These are phyloP conservation scores for Gasterosteus nipponicus DNA, from an alignment of 2,113 vertebrate genomes.

Conservation along the genomic window DNA sequence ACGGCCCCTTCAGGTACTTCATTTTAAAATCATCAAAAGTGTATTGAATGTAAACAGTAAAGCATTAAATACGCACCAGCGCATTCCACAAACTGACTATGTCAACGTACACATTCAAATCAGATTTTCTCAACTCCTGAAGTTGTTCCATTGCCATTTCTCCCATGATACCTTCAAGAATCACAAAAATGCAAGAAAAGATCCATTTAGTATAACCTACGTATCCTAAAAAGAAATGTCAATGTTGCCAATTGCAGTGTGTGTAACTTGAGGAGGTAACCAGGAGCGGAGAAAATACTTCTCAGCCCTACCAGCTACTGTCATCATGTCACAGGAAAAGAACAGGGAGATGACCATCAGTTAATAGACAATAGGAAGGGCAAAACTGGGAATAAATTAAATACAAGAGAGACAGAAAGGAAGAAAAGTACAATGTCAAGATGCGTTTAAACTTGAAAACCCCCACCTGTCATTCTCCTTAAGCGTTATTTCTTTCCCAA, in stretches of 20 bases:
- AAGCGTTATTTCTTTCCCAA: conserved; percentile 7
- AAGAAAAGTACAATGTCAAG: neutral
- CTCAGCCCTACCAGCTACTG: conserved; percentile 6
- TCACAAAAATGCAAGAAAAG: neutral
- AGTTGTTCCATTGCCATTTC: neutral
- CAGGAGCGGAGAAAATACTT: neutral
- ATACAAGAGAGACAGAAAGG: neutral
- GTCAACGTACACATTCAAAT: neutral
- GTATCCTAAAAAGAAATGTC: neutral
- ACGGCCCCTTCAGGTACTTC: too few species aligned
- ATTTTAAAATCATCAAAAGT: too few species aligned
- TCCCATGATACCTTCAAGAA: neutral
- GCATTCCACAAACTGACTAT: too few species aligned
- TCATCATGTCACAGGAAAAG: conserved; percentile 8
- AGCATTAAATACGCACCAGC: too few species aligned
- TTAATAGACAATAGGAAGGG: neutral
- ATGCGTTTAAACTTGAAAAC: neutral
- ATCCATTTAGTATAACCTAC: neutral
- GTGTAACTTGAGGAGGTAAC: neutral
- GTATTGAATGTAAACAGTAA: too few species aligned
- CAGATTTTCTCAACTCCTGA: neutral
- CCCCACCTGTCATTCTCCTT: conserved; percentile 33
- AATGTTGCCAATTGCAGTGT: neutral
- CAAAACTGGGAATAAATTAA: neutral
- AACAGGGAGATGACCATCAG: neutral